Evolutionary conservation across 2,113 vertebrate genomes (phyloP), one percentile per base, ranked within the genome.

Genomic region (Marmota monax): DNA sequence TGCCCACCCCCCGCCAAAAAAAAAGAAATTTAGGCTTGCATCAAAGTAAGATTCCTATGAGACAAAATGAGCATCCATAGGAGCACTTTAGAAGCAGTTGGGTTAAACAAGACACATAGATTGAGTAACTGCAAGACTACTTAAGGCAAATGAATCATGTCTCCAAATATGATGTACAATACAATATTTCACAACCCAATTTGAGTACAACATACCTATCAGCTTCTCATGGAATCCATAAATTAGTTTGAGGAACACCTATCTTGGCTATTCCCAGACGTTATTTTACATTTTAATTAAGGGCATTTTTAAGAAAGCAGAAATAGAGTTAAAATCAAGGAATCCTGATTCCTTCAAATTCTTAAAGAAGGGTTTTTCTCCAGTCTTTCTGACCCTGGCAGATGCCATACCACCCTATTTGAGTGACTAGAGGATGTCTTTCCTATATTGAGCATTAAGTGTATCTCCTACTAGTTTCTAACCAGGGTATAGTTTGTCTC

Each of bases 401-500:
- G n/a, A 27, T 76, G 23, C 42, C 16, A 7, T 11, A 7, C 32
- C 45, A 11, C 51, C 20, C 70, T 67, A 0, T 76, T 42, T 69
- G 27, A 73, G 1, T 7, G 42, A 58, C 9, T 48, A 48, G 37
- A 48, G 1, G 7, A 4, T 48, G 3, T 56, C 6, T 72, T 56
- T 85, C 51, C 67, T 23, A 12, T 39, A 11, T 16, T 85, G 58
- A 69, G n/a, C n/a, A 42, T n/a, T 29, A 22, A n/a, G 14, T 69
- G 65, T 27, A 11, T 76, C 45, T 42, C 53, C 80, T 27, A 12
- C 51, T 48, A 4, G 0, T 78, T 12, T 42, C 20, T 17, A 5
- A 0, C 29, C 61, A 1, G 9, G 3, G 17, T 34, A 25, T 65
- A 23, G 5, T 48, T 3, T 2, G 0, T 23, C 65, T 3, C 23